These are phyloP conservation scores for Larimichthys polyactis DNA, from an alignment of 2,113 vertebrate species.

Conservation along the genomic window DNA sequence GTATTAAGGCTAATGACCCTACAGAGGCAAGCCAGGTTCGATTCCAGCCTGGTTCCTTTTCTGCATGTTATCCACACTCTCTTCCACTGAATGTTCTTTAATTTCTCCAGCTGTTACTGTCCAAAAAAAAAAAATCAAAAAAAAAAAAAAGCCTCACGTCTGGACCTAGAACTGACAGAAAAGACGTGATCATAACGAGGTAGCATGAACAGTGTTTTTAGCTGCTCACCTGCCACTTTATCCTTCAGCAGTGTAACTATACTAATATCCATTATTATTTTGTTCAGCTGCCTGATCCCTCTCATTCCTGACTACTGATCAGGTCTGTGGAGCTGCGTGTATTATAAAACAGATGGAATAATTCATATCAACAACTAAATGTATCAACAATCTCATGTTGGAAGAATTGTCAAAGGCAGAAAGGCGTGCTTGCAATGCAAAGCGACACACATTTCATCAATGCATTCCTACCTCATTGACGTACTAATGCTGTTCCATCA, in stretches of 20 bases:
- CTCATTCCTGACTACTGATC: neutral
- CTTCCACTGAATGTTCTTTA: too few species aligned
- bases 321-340: neutral
- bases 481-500: slow-evolving; percentile 26
- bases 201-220: neutral
- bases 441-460: slow-evolving; percentile 19
- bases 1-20: too few species aligned
- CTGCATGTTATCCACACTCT: too few species aligned
- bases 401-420: slow-evolving; percentile 1
- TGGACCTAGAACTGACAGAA: too few species aligned
- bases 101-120: too few species aligned
- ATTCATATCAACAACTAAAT: slow-evolving; percentile 1
- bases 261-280: neutral
- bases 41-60: too few species aligned
- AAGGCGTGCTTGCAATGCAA: slow-evolving; percentile 4
- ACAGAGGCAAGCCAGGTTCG: too few species aligned
- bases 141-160: too few species aligned
- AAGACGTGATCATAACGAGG: too few species aligned
- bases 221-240: too few species aligned
- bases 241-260: too few species aligned
- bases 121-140: too few species aligned
- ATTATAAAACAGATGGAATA: slow-evolving; percentile 33
- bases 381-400: slow-evolving; percentile 3
- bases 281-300: neutral
- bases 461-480: slow-evolving; percentile 18